These are phyloP conservation scores for Clarias macrocephalus DNA, from an alignment of 2,113 vertebrate species.

Conservation along the genomic window DNA sequence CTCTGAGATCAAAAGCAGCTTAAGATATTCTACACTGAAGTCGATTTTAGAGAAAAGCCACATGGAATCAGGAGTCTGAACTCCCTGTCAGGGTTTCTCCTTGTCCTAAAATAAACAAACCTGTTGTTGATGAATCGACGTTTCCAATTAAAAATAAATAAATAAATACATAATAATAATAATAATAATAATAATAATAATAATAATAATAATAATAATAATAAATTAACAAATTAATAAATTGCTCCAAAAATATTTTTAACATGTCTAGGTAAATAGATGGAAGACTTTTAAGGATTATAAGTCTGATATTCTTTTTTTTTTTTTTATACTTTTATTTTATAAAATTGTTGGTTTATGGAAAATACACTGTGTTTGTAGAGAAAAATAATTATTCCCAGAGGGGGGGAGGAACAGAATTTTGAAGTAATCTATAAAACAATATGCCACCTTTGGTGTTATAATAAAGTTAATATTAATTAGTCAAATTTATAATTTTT, in stretches of 20 bases:
- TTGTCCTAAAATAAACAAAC: not conserved
- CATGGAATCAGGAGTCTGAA: conserved; percentile 13
- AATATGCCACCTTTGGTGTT: not conserved
- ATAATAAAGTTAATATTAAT: not conserved
- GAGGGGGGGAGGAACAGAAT: no score
- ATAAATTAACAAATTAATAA: no score
- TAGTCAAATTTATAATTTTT: not conserved
- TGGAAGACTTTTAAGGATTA: not conserved
- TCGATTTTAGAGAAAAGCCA: conserved; percentile 31
- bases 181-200: no score
- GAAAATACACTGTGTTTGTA: not conserved
- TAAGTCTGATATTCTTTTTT: no score
- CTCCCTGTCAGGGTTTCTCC: not conserved
- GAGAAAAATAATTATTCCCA: not conserved
- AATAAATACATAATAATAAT: no score
- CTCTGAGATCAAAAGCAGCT: conserved; percentile 50
- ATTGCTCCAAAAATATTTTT: not conserved
- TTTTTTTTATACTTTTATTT: not conserved
- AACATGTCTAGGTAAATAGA: not conserved
- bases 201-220: no score
- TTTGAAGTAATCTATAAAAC: not conserved
- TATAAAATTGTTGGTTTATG: not conserved
- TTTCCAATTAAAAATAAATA: not conserved
- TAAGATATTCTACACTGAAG: conserved; percentile 31
- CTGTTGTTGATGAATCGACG: not conserved